Evolutionary conservation across 2,797 vertebrate species (phyloP), one percentile per base, ranked within the genome.

Genomic region (Clangula hyemalis): DNA sequence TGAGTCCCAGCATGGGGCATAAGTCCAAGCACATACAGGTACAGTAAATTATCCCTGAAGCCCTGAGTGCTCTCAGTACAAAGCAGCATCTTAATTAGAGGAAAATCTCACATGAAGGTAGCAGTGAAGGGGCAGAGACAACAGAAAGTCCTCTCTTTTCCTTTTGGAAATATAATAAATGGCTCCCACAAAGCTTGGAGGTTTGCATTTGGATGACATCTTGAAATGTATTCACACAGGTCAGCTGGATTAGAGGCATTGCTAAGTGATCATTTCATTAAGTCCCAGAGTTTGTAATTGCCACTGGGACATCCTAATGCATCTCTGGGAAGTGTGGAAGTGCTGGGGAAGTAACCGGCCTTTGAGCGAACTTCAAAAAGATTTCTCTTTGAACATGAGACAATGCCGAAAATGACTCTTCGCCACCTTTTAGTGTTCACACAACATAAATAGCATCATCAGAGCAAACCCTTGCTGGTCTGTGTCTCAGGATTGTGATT

Each of bases 281-380:
- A 71, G 25, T 64, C 8, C 1, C 11, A 28, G 27, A 39, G 34
- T 39, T 58, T 60, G 38, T 30, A 17, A 0, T 69, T 89, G 24
- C 27, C 10, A 1, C 64, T 68, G 41, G 30, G 38, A 43, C 2
- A 3, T 72, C 58, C 51, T 69, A 10, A 51, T 0, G 4, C 4
- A 0, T 79, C 43, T 53, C 61, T 79, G 38, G 77, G 41, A 58
- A 65, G 65, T 0, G 16, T 51, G 81, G 64, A 74, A 38, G 8
- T 65, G 75, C n/a, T 43, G 56, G 17, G 6, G 34, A 43, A 57
- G 34, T 49, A 24, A 41, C 14, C 24, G 2, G 39, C n/a, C 47
- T 80, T 43, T 41, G 75, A 43, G 43, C 69, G 74, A 79, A 64
- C 53, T 74, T 89, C 15, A 56, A 1, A 58, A 65, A 45, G 22